phyloP scores from a whole-genome alignment of 1,140 invertebrate genomes.

The Brachionus koreanus region DNA sequence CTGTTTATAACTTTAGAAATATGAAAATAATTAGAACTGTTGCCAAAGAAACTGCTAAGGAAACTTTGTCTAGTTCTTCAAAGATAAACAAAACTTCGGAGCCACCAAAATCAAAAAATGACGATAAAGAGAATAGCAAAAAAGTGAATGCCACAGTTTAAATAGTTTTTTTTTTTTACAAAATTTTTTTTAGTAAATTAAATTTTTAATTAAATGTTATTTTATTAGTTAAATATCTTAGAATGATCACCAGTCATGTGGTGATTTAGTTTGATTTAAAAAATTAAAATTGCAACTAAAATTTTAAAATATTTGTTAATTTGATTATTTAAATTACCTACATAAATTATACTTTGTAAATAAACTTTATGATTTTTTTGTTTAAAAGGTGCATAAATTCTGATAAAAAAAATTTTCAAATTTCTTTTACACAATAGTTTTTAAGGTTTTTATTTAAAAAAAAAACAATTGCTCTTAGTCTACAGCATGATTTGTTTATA shows the following conservation, averaged over 20 bases:
- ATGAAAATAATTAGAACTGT: conserved; percentile 37
- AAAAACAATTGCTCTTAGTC: background rate
- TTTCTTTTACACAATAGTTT: too few relatives aligned
- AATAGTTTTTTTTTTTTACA: background rate
- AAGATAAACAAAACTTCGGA: background rate
- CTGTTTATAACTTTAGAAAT: conserved; percentile 14
- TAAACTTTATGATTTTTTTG: too few relatives aligned
- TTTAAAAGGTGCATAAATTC: too few relatives aligned
- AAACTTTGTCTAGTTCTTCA: conserved; percentile 2
- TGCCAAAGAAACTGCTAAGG: conserved; percentile 36
- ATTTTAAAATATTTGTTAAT: background rate
- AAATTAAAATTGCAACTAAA: background rate
- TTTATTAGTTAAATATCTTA: background rate
- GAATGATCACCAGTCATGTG: background rate
- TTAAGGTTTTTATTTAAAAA: background rate
- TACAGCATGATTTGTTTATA: background rate
- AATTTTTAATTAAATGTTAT: background rate
- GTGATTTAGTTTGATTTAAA: background rate
- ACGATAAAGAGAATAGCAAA: background rate
- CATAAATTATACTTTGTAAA: too few relatives aligned
- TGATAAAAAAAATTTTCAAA: too few relatives aligned
- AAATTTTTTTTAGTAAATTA: background rate
- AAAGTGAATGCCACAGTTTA: background rate
- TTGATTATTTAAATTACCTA: too few relatives aligned
- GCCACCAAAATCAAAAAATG: background rate